A percentile compares a stretch with the other conserved stretches of the same genome.
Conservation (phyloP, 2,797 vertebrate genomes). For the Rhadinocentrus ornatus region DNA sequence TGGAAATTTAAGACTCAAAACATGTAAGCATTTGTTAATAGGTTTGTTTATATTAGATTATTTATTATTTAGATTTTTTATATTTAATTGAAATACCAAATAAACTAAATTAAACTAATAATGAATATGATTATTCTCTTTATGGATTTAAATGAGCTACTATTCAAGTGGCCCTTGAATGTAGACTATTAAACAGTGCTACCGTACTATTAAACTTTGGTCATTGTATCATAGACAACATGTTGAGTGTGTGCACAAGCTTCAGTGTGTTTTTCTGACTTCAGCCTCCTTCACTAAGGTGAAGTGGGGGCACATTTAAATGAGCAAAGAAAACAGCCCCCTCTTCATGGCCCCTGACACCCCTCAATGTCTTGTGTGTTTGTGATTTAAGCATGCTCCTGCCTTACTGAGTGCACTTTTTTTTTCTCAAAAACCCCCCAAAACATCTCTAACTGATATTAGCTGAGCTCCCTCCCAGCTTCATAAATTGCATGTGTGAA, state of each 20-base stretch:
- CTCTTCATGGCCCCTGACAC: neutral
- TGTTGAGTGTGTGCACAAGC: constrained; percentile 51
- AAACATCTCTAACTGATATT: constrained; percentile 1
- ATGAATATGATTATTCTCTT: neutral
- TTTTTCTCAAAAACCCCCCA: neutral
- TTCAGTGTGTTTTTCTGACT: constrained; percentile 72
- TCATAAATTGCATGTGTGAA: constrained; percentile 25
- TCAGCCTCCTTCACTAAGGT: constrained; percentile 74
- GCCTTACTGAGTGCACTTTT: neutral
- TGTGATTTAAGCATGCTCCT: constrained; percentile 20
- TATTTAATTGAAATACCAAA: neutral
- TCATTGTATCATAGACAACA: constrained; percentile 42
- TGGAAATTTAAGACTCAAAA: too few species aligned
- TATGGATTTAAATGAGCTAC: neutral
- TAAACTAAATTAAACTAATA: neutral
- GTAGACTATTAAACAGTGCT: constrained; percentile 1
- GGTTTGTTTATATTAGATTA: too few species aligned
- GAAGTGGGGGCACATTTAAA: constrained; percentile 84
- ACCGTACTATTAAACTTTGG: constrained; percentile 1
- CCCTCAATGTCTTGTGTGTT: constrained; percentile 27
- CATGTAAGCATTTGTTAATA: too few species aligned
- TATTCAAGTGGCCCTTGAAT: constrained; percentile 4
- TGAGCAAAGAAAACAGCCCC: constrained; percentile 70
- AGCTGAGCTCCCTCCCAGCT: neutral
- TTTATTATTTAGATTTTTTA: too few species aligned